Conservation (phyloP, 2,797 vertebrate genomes). For the Lacerta agilis region DNA sequence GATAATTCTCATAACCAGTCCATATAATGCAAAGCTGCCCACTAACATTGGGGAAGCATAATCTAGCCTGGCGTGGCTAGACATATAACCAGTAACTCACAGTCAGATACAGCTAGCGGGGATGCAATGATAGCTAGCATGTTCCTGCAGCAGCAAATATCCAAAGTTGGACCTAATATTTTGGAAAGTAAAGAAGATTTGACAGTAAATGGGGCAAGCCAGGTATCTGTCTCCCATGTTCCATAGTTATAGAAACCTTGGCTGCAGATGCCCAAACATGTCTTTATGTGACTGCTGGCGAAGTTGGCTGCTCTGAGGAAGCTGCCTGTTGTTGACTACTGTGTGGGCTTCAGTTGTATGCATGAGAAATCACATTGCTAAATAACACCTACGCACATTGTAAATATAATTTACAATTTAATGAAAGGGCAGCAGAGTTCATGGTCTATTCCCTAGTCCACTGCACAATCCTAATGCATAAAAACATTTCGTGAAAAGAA, state of each 20-base stretch:
- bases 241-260: neutral
- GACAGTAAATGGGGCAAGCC: neutral
- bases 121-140: neutral
- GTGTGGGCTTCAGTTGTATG: neutral
- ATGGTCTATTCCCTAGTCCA: neutral
- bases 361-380: conserved; percentile 4
- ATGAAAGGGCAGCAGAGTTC: neutral
- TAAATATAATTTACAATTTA: neutral
- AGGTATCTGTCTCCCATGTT: neutral
- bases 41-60: neutral
- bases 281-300: neutral
- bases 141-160: neutral
- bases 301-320: neutral
- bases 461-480: neutral
- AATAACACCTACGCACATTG: neutral
- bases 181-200: neutral
- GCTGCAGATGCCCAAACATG: neutral
- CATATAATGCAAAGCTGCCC: neutral
- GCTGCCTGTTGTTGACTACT: neutral
- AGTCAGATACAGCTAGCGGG: neutral
- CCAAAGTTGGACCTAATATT: neutral
- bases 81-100: neutral
- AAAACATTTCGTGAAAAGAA: neutral
- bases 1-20: neutral
- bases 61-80: neutral